Percentiles rank a stretch among this genome's conserved stretches.
Conservation (phyloP, 2,888 invertebrate species). For the Lottia gigantea region DNA sequence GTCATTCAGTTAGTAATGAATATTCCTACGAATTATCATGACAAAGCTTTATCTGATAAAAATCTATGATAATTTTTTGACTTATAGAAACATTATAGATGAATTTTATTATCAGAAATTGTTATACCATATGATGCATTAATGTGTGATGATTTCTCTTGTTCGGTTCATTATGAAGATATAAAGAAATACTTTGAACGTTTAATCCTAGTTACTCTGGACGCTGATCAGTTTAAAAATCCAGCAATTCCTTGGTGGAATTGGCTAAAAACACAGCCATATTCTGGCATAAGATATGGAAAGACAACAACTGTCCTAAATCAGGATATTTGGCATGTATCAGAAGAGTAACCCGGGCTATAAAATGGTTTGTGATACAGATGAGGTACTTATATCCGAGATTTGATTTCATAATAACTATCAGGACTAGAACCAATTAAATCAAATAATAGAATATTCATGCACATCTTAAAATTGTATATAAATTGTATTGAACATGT, state of each 20-base stretch:
- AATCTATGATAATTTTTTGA: too few relatives aligned
- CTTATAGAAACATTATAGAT: too few relatives aligned
- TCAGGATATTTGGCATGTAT: not conserved
- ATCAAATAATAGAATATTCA: too few relatives aligned
- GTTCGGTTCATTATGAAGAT: not conserved
- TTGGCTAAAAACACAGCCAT: not conserved
- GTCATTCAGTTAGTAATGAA: too few relatives aligned
- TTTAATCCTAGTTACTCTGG: not conserved
- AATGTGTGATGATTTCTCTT: not conserved
- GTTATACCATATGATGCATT: not conserved
- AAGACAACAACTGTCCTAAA: not conserved
- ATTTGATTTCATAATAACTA: too few relatives aligned
- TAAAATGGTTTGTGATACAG: too few relatives aligned
- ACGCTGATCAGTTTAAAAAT: not conserved
- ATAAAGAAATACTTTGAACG: not conserved
- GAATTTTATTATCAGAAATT: not conserved
- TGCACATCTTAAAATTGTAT: too few relatives aligned
- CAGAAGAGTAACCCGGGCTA: not conserved
- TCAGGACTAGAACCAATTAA: too few relatives aligned
- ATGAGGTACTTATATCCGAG: too few relatives aligned
- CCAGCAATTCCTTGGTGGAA: not conserved
- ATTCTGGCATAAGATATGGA: not conserved
- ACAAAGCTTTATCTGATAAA: too few relatives aligned
- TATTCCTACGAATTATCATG: too few relatives aligned
- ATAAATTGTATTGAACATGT: too few relatives aligned